phyloP scores from a whole-genome alignment of 2,888 invertebrate species.

The Sinelater perroti region DNA sequence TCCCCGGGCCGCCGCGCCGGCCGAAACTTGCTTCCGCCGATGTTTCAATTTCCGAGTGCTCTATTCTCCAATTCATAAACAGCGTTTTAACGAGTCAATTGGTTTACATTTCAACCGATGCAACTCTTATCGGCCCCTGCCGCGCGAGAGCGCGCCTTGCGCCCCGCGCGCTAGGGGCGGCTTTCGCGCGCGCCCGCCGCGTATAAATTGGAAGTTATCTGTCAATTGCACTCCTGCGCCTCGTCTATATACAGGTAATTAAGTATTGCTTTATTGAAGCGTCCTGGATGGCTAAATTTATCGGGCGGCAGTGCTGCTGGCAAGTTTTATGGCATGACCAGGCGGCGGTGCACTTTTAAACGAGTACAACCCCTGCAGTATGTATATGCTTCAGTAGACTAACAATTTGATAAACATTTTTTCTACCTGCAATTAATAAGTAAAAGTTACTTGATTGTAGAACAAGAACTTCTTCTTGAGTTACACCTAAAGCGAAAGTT shows the following conservation, averaged over 20 bases:
- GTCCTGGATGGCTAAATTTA: conserved; percentile 28
- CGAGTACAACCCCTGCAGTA: too few relatives aligned
- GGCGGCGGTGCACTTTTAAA: too few relatives aligned
- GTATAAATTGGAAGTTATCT: conserved; percentile 41
- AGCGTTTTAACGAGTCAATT: conserved; percentile 56
- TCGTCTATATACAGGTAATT: conserved; percentile 41
- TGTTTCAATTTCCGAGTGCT: conserved; percentile 57
- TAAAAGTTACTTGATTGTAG: too few relatives aligned
- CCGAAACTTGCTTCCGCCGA: conserved; percentile 46
- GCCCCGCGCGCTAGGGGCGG: conserved; percentile 9
- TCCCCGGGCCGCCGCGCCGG: conserved; percentile 2
- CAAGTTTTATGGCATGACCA: too few relatives aligned
- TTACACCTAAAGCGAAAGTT: too few relatives aligned
- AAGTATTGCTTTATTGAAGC: conserved; percentile 36
- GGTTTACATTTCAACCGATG: conserved; percentile 49
- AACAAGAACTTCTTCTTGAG: too few relatives aligned
- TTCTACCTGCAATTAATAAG: too few relatives aligned
- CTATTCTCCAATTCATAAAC: conserved; percentile 54
- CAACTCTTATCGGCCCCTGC: conserved; percentile 31
- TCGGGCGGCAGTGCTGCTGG: too few relatives aligned
- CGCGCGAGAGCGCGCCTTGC: conserved; percentile 22
- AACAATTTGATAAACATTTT: too few relatives aligned
- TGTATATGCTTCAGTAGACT: too few relatives aligned
- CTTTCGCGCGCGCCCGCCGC: conserved; percentile 12
- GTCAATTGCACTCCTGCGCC: conserved; percentile 43